Percentiles rank a stretch among this genome's conserved stretches.
Conservation (phyloP, 1,140 invertebrate genomes). For the Apolygus lucorum region DNA sequence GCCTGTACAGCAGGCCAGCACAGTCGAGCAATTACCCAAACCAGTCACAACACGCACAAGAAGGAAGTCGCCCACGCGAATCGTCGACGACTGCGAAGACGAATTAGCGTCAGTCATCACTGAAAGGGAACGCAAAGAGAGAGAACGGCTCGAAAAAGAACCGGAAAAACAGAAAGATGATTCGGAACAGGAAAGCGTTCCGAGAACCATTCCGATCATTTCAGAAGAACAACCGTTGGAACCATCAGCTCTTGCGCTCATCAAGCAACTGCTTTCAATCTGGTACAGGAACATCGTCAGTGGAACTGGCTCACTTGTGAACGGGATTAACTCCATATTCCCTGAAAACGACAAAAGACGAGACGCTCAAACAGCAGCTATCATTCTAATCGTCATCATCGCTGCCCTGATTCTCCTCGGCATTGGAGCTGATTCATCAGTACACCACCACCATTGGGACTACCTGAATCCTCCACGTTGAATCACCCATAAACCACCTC, state of each 20-base stretch:
- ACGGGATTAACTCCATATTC: slow-evolving; percentile 27
- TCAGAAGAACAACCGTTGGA: background rate
- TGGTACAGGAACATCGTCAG: slow-evolving; percentile 23
- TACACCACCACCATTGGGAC: slow-evolving; percentile 74
- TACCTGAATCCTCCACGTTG: slow-evolving; percentile 44
- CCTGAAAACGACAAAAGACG: slow-evolving; percentile 46
- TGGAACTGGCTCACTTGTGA: slow-evolving; percentile 21
- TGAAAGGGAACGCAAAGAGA: background rate
- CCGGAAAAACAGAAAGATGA: background rate
- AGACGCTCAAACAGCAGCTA: slow-evolving; percentile 60
- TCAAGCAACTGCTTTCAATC: slow-evolving; percentile 26
- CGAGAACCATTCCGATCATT: too few relatives aligned
- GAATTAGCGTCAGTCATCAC: slow-evolving; percentile 23
- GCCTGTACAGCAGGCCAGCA: slow-evolving; percentile 2
- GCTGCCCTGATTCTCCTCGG: slow-evolving; percentile 60
- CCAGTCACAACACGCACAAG: slow-evolving; percentile 25
- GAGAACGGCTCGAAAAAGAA: background rate
- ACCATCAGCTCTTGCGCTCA: slow-evolving; percentile 22
- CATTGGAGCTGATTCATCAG: slow-evolving; percentile 52
- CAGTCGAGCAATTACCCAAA: slow-evolving; percentile 17
- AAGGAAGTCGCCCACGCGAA: slow-evolving; percentile 18
- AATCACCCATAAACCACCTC: too few relatives aligned
- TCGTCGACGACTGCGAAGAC: slow-evolving; percentile 29
- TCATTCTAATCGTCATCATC: slow-evolving; percentile 63
- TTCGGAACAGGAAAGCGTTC: background rate